Percentiles rank a stretch among this genome's conserved stretches.
phyloP scores from a whole-genome alignment of 2,888 invertebrate genomes.

The Rugalucina vietnamica region DNA sequence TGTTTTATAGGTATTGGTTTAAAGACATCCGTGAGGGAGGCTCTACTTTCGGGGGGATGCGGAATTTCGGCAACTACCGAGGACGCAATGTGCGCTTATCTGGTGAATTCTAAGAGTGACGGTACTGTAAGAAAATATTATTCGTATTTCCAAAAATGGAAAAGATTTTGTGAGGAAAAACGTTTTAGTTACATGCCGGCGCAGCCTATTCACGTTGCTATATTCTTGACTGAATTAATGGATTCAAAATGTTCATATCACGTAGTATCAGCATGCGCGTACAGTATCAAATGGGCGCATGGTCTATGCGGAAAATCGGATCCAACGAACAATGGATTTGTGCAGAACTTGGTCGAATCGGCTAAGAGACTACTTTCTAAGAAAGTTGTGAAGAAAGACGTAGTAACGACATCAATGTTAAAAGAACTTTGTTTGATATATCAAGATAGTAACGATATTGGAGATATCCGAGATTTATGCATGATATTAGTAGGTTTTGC shows the following conservation, averaged over 20 bases:
- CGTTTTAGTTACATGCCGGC: conserved; percentile 27
- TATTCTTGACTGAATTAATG: conserved; percentile 43
- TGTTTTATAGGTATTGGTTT: conserved; percentile 1
- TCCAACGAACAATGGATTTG: conserved; percentile 50
- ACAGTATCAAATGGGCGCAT: conserved; percentile 51
- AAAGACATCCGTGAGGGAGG: background rate
- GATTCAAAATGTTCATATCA: conserved; percentile 15
- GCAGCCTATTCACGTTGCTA: conserved; percentile 34
- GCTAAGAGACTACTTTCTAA: conserved; percentile 37
- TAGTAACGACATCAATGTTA: conserved; percentile 38
- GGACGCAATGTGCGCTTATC: conserved; percentile 15
- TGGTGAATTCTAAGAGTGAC: conserved; percentile 37
- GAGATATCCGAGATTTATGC: conserved; percentile 44
- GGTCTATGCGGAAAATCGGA: conserved; percentile 22
- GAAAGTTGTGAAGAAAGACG: conserved; percentile 42
- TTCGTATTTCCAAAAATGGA: conserved; percentile 48
- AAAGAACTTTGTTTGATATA: conserved; percentile 26
- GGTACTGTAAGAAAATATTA: conserved; percentile 41
- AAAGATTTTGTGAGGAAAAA: conserved; percentile 19
- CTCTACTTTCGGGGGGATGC: background rate
- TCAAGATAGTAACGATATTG: conserved; percentile 11
- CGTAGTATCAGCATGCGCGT: conserved; percentile 36
- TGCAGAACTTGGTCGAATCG: conserved; percentile 44
- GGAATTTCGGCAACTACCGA: background rate
- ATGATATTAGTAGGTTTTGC: conserved; percentile 45